Percentiles rank a stretch among this genome's conserved stretches.
phyloP scores from a whole-genome alignment of 2,797 vertebrate genomes.

The Chiroxiphia lanceolata region DNA sequence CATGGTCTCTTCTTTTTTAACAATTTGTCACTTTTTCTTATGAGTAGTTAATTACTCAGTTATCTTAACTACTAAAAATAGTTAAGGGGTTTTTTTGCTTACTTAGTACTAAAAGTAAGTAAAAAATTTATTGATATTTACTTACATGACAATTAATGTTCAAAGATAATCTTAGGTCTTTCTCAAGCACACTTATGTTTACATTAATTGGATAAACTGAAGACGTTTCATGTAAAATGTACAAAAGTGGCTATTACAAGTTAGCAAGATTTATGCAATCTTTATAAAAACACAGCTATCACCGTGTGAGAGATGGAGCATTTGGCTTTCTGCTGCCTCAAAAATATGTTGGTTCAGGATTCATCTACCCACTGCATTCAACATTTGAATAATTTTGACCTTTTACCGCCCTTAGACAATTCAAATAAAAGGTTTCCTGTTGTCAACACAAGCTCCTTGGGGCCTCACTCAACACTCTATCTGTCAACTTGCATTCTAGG shows the following conservation, averaged over 20 bases:
- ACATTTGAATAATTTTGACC: constrained; percentile 67
- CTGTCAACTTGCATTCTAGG: constrained; percentile 36
- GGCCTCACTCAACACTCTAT: constrained; percentile 2
- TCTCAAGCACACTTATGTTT: background rate
- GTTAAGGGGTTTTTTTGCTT: no score
- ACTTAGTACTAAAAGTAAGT: background rate
- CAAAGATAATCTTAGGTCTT: constrained; percentile 38
- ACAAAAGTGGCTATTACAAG: constrained; percentile 46
- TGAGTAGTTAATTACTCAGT: constrained; percentile 32
- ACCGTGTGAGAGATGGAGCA: background rate
- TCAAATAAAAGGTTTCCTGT: constrained; percentile 50
- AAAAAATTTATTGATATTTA: constrained; percentile 15
- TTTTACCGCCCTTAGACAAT: constrained; percentile 50
- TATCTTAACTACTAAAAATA: no score
- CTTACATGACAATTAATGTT: constrained; percentile 22
- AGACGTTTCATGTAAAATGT: constrained; percentile 46
- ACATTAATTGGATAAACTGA: constrained; percentile 46
- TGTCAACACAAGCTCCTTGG: constrained; percentile 38
- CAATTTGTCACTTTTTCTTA: constrained; percentile 35
- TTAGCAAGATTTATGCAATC: constrained; percentile 39
- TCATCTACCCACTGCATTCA: constrained; percentile 20
- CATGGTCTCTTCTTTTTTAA: background rate
- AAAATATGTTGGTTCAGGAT: constrained; percentile 25
- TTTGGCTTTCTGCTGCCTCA: constrained; percentile 54
- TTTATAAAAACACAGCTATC: constrained; percentile 24